Conservation (phyloP, 2,888 invertebrate species). For the Formica aserva region DNA sequence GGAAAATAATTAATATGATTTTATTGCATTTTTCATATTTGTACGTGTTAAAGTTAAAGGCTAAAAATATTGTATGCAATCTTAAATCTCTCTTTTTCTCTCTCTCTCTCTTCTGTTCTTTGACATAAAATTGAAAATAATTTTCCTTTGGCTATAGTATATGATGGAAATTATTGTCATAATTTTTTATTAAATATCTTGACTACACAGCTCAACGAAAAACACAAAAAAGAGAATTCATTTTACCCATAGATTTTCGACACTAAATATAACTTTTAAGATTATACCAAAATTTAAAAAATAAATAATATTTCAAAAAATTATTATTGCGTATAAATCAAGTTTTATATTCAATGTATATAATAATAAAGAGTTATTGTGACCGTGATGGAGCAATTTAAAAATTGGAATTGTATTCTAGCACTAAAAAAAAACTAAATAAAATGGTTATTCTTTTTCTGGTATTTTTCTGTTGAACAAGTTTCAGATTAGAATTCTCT, state of each 20-base stretch:
- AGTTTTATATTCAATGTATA: too few species aligned
- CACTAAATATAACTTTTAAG: too few species aligned
- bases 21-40: conserved; percentile 3
- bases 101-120: neutral
- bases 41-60: neutral
- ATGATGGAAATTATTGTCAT: neutral
- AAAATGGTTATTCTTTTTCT: neutral
- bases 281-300: too few species aligned
- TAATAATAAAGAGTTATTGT: neutral
- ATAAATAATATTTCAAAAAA: too few species aligned
- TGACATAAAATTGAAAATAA: neutral
- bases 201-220: neutral
- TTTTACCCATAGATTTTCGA: too few species aligned
- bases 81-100: neutral
- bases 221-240: neutral
- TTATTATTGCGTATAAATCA: too few species aligned
- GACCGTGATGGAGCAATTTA: neutral
- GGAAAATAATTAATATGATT: neutral
- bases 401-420: neutral
- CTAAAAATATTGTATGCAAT: neutral
- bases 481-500: conserved; percentile 7
- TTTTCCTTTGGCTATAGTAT: neutral
- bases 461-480: neutral
- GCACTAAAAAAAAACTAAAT: neutral
- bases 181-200: conserved; percentile 9